Conservation (phyloP, 2,888 invertebrate species). For the Serripes groenlandicus region DNA sequence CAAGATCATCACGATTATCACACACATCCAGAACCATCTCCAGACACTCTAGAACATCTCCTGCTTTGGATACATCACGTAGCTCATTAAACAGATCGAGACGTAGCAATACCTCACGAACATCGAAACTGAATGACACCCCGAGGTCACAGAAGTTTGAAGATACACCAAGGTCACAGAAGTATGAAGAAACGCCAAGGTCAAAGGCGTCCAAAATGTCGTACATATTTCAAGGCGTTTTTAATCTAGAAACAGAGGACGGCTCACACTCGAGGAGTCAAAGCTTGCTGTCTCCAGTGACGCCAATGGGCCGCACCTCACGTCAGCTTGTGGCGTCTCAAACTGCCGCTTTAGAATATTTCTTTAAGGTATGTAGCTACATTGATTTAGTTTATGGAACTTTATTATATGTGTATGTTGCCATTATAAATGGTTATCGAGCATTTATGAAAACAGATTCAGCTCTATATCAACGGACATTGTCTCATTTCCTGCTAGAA, state of each 20-base stretch:
- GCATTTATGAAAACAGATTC: too few species aligned
- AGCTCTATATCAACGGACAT: too few species aligned
- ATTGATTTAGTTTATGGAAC: too few species aligned
- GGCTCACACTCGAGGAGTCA: slow-evolving; percentile 11
- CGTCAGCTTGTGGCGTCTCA: slow-evolving; percentile 48
- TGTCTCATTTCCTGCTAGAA: too few species aligned
- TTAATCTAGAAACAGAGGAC: slow-evolving; percentile 32
- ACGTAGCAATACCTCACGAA: slow-evolving; percentile 17
- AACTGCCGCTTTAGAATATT: slow-evolving; percentile 66
- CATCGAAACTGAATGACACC: slow-evolving; percentile 12
- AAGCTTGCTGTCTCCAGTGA: slow-evolving; percentile 60
- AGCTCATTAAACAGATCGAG: neutral
- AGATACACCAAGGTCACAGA: slow-evolving; percentile 31
- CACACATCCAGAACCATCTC: slow-evolving; percentile 38
- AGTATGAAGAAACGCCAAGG: slow-evolving; percentile 43
- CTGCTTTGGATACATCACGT: slow-evolving; percentile 36
- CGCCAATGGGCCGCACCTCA: slow-evolving; percentile 60
- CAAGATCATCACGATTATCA: slow-evolving; percentile 63
- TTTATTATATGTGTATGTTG: too few species aligned
- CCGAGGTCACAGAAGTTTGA: neutral
- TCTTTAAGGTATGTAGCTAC: slow-evolving; percentile 72
- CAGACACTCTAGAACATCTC: slow-evolving; percentile 42
- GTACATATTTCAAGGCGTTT: slow-evolving; percentile 47
- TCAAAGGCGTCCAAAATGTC: slow-evolving; percentile 58
- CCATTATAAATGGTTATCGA: too few species aligned